Evolutionary conservation across 2,797 vertebrate species (phyloP).

Genomic region (Mormyrops attenuatus): DNA sequence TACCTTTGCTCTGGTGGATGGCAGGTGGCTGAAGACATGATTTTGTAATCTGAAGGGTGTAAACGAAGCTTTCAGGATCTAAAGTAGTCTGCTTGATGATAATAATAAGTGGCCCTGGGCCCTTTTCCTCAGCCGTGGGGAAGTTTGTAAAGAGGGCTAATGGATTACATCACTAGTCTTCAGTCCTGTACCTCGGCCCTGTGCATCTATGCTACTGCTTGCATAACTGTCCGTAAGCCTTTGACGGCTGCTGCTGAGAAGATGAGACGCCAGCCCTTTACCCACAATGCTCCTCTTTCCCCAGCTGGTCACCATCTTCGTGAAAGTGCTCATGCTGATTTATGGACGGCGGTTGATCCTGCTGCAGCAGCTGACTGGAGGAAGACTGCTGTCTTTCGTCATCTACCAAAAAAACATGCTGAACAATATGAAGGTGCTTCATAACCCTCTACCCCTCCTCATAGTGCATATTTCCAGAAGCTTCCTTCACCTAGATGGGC

Average conservation of each 20-base stretch:
- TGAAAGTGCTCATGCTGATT: conserved; percentile 63
- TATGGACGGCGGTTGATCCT: conserved; percentile 65
- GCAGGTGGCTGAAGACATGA: background rate
- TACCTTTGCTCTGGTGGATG: background rate
- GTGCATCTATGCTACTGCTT: too few relatives aligned
- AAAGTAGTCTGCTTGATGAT: background rate
- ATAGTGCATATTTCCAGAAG: background rate
- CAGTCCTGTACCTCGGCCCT: too few relatives aligned
- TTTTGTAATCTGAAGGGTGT: background rate
- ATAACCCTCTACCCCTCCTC: background rate
- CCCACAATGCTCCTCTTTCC: conserved; percentile 1
- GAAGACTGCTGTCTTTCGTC: conserved; percentile 75
- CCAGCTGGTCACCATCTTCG: conserved; percentile 51
- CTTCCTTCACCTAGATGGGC: background rate
- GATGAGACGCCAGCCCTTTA: background rate
- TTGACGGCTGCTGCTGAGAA: background rate
- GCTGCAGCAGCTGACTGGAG: conserved; percentile 56
- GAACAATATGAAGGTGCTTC: conserved; percentile 49
- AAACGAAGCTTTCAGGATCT: background rate
- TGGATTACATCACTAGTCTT: too few relatives aligned
- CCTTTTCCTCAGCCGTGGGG: background rate
- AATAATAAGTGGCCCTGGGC: background rate
- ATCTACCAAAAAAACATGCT: conserved; percentile 72
- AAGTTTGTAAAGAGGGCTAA: too few relatives aligned
- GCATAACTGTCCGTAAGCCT: too few relatives aligned